These are phyloP conservation scores for Gibbula magus DNA, from an alignment of 2,888 invertebrate species.

Conservation along the genomic window DNA sequence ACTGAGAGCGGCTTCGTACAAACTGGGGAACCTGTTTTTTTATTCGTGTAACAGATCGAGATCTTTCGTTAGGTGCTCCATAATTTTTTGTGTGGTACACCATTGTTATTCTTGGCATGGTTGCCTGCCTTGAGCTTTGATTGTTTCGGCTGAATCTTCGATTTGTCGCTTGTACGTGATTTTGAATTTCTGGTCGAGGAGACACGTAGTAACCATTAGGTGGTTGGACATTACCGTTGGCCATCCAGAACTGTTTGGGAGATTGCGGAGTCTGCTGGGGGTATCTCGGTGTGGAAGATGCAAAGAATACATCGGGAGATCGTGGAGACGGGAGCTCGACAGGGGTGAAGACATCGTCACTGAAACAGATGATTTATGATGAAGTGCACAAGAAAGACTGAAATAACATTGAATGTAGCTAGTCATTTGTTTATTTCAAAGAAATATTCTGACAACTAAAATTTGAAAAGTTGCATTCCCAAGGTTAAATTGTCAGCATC, in stretches of 20 bases:
- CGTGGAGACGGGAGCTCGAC: slow-evolving; percentile 28
- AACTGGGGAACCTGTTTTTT: slow-evolving; percentile 41
- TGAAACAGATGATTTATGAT: slow-evolving; percentile 1
- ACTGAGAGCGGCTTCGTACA: slow-evolving; percentile 51
- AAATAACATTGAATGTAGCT: neutral
- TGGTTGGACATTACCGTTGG: neutral
- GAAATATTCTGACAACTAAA: too few relatives aligned
- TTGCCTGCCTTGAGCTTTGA: neutral
- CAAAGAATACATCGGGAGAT: slow-evolving; percentile 25
- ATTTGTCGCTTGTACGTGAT: neutral
- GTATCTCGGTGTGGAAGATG: slow-evolving; percentile 35
- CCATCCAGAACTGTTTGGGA: neutral
- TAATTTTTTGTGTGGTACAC: slow-evolving; percentile 10
- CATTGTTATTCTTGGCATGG: slow-evolving; percentile 5
- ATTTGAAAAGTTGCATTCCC: too few relatives aligned
- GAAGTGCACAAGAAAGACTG: too few relatives aligned
- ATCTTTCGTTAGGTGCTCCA: neutral
- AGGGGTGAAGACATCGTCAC: slow-evolving; percentile 34
- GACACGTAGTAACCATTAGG: neutral
- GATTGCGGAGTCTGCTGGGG: neutral
- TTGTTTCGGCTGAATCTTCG: neutral
- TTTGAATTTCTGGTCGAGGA: neutral
- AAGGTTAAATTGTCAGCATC: too few relatives aligned
- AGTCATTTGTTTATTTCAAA: too few relatives aligned
- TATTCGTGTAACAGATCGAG: slow-evolving; percentile 1